Base-by-base conservation (phyloP, 2,797 vertebrate genomes). In the Hippoglossus hippoglossus region DNA sequence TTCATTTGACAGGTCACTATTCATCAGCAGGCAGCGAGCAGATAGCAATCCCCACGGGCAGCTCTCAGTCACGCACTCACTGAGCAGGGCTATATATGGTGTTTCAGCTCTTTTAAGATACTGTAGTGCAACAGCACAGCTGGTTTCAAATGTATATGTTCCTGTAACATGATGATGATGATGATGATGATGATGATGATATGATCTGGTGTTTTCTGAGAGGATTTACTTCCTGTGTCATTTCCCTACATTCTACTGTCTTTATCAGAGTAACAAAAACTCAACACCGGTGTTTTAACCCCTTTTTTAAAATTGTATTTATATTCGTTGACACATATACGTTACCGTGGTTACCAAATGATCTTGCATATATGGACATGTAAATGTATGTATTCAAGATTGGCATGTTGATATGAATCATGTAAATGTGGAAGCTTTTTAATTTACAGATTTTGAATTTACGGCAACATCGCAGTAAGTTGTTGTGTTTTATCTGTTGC, bases 1-100 rank as follows among this genome's bases (percentile, higher is more conserved):
- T 31, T 59, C 6, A 19, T 56, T 41, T 74, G 53, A 54, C 52
- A 69, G 51, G 51, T 11, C 13, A 39, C 52, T 52, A 47, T 68
- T 67, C 16, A 41, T 54, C 16, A n/a, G 39, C 31, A 34, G 46
- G 9, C 5, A 22, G 2, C 18, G 44, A 46, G 44, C 44, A 19
- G 44, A 46, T 46, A 46, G 5, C 44, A 19, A 19, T 46, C 44
- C 44, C 44, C 44, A 19, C 16, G 44, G 44, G 16, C 56, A 47
- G 46, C 49, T 28, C 34, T 39, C 68, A 59, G 15, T 50, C 15
- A 22, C n/a, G 58, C 34, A 62, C 3, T 25, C 25, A 19, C 8
- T 53, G 5, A 57, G 26, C 25, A 52, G 19, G 22, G 21, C 13
- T 49, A 2, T 19, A 44, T 16, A 19, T 9, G 9, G 15, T 24